Conservation (phyloP, 2,113 vertebrate genomes). For the Sebastes fasciatus region DNA sequence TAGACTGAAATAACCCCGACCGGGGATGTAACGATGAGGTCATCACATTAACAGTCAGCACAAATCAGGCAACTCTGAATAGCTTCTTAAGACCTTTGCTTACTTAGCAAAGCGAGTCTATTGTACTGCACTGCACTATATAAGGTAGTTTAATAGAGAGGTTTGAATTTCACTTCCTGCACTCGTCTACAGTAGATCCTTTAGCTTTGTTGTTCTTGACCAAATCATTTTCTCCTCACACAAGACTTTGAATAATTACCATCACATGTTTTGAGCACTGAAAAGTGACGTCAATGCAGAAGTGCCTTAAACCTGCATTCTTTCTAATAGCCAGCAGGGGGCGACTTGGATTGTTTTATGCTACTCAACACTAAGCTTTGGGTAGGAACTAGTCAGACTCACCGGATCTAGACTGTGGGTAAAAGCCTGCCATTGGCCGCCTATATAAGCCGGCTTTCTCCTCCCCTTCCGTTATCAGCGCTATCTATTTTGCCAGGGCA, state of each 20-base stretch:
- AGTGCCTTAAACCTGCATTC: too few species aligned
- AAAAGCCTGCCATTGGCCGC: not conserved
- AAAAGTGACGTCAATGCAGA: too few species aligned
- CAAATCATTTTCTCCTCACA: constrained; percentile 3
- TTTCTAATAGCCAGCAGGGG: too few species aligned
- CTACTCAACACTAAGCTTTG: constrained; percentile 22
- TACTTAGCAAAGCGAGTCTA: not conserved
- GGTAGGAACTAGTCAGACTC: not conserved
- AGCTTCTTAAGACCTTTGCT: constrained; percentile 14
- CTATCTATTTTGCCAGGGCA: not conserved
- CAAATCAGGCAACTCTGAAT: constrained; percentile 30
- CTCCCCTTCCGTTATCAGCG: not conserved
- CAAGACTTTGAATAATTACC: not conserved
- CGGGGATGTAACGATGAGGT: constrained; percentile 30
- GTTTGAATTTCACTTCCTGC: not conserved
- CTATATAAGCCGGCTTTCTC: not conserved
- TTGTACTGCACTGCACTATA: not conserved
- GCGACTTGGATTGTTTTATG: constrained; percentile 21
- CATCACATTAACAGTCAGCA: constrained; percentile 35
- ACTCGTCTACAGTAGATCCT: not conserved
- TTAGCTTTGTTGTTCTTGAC: constrained; percentile 14
- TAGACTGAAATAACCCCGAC: constrained; percentile 53
- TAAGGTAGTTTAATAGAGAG: not conserved
- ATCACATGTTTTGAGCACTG: constrained; percentile 14
- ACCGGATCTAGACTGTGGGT: too few species aligned